phyloP scores from a whole-genome alignment of 2,797 vertebrate species.

The Bradypodion ventrale region DNA sequence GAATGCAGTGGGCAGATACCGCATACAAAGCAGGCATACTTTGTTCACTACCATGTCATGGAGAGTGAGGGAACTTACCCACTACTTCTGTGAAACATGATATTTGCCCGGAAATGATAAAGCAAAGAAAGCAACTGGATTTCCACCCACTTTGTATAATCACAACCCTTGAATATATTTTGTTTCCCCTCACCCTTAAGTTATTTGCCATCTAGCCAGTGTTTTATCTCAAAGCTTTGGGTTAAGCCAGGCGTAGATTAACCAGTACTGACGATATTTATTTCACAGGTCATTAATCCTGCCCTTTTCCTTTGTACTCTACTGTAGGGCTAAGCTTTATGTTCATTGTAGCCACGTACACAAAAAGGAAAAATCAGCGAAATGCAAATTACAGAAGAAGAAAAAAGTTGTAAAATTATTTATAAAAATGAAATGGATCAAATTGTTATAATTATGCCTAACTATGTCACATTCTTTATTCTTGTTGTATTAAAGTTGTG shows the following conservation, averaged over 20 bases:
- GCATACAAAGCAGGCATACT: not conserved
- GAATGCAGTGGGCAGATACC: not conserved
- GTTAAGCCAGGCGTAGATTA: constrained; percentile 22
- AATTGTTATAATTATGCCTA: not conserved
- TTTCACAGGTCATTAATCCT: constrained; percentile 56
- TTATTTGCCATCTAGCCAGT: constrained; percentile 1
- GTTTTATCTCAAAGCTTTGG: constrained; percentile 32
- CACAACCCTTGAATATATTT: constrained; percentile 25
- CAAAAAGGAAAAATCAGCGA: not conserved
- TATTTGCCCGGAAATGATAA: not conserved
- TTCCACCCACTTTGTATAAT: not conserved
- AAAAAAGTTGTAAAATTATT: constrained; percentile 20
- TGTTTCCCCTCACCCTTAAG: constrained; percentile 25
- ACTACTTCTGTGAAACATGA: not conserved
- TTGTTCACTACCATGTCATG: not conserved
- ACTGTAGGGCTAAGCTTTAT: constrained; percentile 9
- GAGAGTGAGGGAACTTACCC: not conserved
- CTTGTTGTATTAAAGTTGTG: not conserved
- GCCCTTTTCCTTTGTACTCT: constrained; percentile 19
- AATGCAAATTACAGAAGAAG: constrained; percentile 20
- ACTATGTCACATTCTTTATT: constrained; percentile 27
- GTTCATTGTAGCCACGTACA: not conserved
- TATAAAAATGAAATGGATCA: constrained; percentile 19
- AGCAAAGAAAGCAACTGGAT: not conserved
- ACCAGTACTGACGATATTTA: constrained; percentile 46